Evolutionary conservation across 2,113 vertebrate species (phyloP).

Genomic region (Kryptolebias marmoratus): DNA sequence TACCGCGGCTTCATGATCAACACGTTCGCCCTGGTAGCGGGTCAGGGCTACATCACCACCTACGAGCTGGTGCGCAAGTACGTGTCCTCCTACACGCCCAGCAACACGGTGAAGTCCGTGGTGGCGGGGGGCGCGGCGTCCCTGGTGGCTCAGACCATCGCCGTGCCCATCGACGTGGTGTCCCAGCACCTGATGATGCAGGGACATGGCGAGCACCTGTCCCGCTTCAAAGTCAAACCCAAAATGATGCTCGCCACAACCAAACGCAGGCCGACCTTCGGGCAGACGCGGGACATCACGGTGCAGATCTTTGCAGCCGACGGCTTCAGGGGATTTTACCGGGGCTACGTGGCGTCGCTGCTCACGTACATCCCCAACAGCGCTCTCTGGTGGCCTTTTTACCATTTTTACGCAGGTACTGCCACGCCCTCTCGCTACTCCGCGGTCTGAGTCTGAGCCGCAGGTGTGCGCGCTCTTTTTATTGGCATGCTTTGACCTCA

Average conservation of each 20-base stretch:
- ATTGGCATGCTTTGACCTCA: background rate
- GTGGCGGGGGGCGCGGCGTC: slow-evolving; percentile 93
- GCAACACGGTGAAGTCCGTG: slow-evolving; percentile 91
- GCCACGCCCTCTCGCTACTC: background rate
- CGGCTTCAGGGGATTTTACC: slow-evolving; percentile 91
- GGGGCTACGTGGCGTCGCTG: slow-evolving; percentile 93
- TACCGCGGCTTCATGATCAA: slow-evolving; percentile 97
- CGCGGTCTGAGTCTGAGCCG: background rate
- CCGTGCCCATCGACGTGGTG: slow-evolving; percentile 92
- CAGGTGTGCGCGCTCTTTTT: background rate
- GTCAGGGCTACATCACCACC: slow-evolving; percentile 95
- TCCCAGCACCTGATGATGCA: slow-evolving; percentile 99
- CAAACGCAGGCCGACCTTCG: slow-evolving; percentile 81
- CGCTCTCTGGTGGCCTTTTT: slow-evolving; percentile 98
- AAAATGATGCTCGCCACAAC: slow-evolving; percentile 57
- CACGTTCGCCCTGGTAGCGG: slow-evolving; percentile 91
- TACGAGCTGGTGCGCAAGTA: slow-evolving; percentile 94
- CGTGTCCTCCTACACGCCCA: slow-evolving; percentile 86
- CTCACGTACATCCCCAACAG: slow-evolving; percentile 99
- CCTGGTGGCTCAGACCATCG: slow-evolving; percentile 96
- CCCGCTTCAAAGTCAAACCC: slow-evolving; percentile 85
- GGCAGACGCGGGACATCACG: slow-evolving; percentile 90
- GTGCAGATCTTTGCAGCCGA: slow-evolving; percentile 90
- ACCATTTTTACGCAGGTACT: slow-evolving; percentile 95
- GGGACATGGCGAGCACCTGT: slow-evolving; percentile 87